Evolutionary conservation across 2,888 invertebrate genomes (phyloP).

Genomic region (Latrodectus elegans): DNA sequence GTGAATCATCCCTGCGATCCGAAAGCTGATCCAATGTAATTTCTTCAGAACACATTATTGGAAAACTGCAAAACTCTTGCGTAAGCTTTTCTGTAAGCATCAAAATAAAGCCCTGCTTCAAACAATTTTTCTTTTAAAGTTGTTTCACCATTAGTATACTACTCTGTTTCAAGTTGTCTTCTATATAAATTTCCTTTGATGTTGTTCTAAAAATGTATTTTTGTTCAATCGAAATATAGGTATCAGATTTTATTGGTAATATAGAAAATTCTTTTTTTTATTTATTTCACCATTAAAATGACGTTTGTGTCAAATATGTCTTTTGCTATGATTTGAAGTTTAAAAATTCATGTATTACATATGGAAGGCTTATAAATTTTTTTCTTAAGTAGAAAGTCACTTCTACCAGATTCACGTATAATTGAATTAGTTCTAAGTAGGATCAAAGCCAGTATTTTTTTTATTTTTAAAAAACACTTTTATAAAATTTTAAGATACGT

Average conservation of each 20-base stretch:
- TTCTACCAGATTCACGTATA: too few species aligned
- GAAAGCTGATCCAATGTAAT: conserved; percentile 3
- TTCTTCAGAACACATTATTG: conserved; percentile 44
- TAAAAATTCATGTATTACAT: too few species aligned
- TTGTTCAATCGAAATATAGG: not conserved
- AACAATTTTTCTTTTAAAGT: conserved; percentile 32
- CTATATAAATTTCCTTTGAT: conserved; percentile 21
- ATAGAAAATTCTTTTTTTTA: not conserved
- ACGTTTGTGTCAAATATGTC: too few species aligned
- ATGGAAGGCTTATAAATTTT: too few species aligned
- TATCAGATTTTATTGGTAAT: conserved; percentile 25
- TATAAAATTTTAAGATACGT: too few species aligned
- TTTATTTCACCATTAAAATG: too few species aligned
- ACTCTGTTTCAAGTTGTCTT: conserved; percentile 8
- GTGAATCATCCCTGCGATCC: not conserved
- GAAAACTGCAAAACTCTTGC: conserved; percentile 44
- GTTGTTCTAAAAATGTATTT: conserved; percentile 17
- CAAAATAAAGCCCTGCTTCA: conserved; percentile 22
- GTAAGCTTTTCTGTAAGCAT: conserved; percentile 21
- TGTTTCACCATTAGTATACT: conserved; percentile 32
- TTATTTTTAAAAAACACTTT: too few species aligned
- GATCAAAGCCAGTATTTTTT: too few species aligned
- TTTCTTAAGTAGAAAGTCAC: too few species aligned
- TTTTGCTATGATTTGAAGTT: too few species aligned
- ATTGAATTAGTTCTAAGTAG: too few species aligned